Base-by-base conservation (phyloP, 2,113 vertebrate species). In the Haemorhous mexicanus region DNA sequence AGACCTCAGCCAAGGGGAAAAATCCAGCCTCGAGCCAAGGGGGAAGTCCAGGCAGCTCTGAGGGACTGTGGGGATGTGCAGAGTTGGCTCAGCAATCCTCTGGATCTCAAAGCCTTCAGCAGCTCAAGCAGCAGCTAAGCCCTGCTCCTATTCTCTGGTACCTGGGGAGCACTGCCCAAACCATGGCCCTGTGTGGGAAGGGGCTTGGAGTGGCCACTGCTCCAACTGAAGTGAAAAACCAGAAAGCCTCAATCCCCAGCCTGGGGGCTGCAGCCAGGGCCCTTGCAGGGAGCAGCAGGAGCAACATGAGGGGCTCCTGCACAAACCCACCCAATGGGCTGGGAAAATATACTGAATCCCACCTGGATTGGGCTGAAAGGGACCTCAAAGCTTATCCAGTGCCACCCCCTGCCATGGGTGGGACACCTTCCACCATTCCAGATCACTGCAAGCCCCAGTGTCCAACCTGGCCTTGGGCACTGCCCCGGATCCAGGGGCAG, bases 111-210 rank as follows among this genome's bases (percentile, higher is more conserved):
- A 59, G 1, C 68, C 43, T 27, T 16, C 62, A 73, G 39, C 41
- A 55, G 15, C 4, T 17, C 28, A 1, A 50, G 64, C 73, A 44
- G 64, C 61, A 79, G 63, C 2, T 4, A 14, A 30, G 28, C 35
- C 15, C 56, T 4, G 2, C 69, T 77, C 46, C 84, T 9, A n/a
- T 9, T 30, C 21, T 1, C 20, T 3, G 4, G 35, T 1, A 2
- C 16, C 47, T 1, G 2, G 30, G 59, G 23, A 77, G 39, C 2
- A 11, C 1, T 7, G 47, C 41, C 76, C 47, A 14, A 49, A 23
- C 5, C 43, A 32, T 0, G 2, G 47, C n/a, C 28, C 39, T 1
- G 0, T 1, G 41, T 10, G 50, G 50, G 66, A 84, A 64, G 26
- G 33, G 73, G 26, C 44, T 30, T 2, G 53, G 47, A 63, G 84